A percentile compares a stretch with the other conserved stretches of the same genome.
Evolutionary conservation across 2,888 invertebrate genomes (phyloP).

Genomic region (Lepidocyrtinus sp.): DNA sequence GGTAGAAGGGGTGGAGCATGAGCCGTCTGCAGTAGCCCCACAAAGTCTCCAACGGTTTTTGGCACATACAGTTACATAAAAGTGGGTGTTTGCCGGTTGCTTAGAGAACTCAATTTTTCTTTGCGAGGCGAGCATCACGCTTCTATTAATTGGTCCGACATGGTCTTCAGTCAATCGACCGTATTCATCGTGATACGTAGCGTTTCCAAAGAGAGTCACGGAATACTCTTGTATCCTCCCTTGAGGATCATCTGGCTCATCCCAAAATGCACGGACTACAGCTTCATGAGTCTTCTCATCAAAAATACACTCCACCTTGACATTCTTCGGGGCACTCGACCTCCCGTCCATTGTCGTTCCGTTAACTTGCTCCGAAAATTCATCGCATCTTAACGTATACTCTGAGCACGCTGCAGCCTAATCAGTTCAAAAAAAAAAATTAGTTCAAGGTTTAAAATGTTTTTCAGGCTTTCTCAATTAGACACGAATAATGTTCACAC

Average conservation of each 20-base stretch:
- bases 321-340: slow-evolving; percentile 82
- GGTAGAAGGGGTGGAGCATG: slow-evolving; percentile 82
- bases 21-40: slow-evolving; percentile 78
- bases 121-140: slow-evolving; percentile 74
- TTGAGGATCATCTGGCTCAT: slow-evolving; percentile 81
- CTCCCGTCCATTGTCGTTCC: slow-evolving; percentile 89
- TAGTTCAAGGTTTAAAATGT: background rate
- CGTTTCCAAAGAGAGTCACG: slow-evolving; percentile 77
- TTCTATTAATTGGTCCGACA: slow-evolving; percentile 78
- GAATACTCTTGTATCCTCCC: slow-evolving; percentile 86
- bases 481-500: no score
- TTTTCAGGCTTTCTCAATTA: background rate
- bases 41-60: slow-evolving; percentile 83
- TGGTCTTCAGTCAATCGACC: slow-evolving; percentile 75
- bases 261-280: slow-evolving; percentile 82
- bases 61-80: slow-evolving; percentile 83
- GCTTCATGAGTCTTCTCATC: slow-evolving; percentile 77
- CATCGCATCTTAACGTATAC: slow-evolving; percentile 82
- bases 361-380: slow-evolving; percentile 83
- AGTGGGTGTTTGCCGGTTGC: slow-evolving; percentile 87
- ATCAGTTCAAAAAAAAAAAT: slow-evolving; percentile 27
- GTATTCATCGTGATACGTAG: slow-evolving; percentile 76
- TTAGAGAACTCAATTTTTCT: slow-evolving; percentile 78
- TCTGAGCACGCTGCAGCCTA: slow-evolving; percentile 85
- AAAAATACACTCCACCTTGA: slow-evolving; percentile 79